Evolutionary conservation across 2,888 invertebrate genomes (phyloP).

Genomic region (Athalia circularis): DNA sequence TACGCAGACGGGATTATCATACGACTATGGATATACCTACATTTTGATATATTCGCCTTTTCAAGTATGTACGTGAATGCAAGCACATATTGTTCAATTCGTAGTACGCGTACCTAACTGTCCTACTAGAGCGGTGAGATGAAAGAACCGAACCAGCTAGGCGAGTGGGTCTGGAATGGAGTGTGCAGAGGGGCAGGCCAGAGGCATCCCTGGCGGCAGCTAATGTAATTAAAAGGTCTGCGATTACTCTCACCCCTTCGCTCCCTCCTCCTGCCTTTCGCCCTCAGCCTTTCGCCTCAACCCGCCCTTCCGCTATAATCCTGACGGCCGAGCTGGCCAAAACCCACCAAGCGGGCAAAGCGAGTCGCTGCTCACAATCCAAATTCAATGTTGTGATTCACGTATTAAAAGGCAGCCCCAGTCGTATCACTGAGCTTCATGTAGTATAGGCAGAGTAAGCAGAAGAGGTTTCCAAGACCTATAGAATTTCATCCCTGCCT

Average conservation of each 20-base stretch:
- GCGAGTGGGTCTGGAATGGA: slow-evolving; percentile 47
- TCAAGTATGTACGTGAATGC: too few relatives aligned
- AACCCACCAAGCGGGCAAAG: slow-evolving; percentile 58
- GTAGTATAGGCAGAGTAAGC: slow-evolving; percentile 15
- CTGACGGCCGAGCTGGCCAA: slow-evolving; percentile 47
- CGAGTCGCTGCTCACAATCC: slow-evolving; percentile 20
- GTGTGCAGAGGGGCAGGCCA: slow-evolving; percentile 46
- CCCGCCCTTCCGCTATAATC: not conserved
- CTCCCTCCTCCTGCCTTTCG: slow-evolving; percentile 49
- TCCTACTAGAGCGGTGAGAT: slow-evolving; percentile 56
- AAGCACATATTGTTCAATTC: slow-evolving; percentile 23
- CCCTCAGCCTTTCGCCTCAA: slow-evolving; percentile 46
- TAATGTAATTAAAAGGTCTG: slow-evolving; percentile 66
- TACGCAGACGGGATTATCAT: too few relatives aligned
- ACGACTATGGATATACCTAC: too few relatives aligned
- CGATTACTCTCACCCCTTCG: slow-evolving; percentile 54
- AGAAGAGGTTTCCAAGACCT: slow-evolving; percentile 25
- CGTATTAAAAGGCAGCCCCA: slow-evolving; percentile 23
- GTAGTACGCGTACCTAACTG: slow-evolving; percentile 19
- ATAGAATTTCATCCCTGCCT: slow-evolving; percentile 38
- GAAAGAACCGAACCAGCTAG: slow-evolving; percentile 55
- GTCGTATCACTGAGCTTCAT: not conserved
- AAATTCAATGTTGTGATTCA: slow-evolving; percentile 40
- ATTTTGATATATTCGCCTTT: too few relatives aligned
- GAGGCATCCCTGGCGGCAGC: slow-evolving; percentile 56